phyloP scores from a whole-genome alignment of 2,888 invertebrate species.

The Lasioglossum zephyrum region DNA sequence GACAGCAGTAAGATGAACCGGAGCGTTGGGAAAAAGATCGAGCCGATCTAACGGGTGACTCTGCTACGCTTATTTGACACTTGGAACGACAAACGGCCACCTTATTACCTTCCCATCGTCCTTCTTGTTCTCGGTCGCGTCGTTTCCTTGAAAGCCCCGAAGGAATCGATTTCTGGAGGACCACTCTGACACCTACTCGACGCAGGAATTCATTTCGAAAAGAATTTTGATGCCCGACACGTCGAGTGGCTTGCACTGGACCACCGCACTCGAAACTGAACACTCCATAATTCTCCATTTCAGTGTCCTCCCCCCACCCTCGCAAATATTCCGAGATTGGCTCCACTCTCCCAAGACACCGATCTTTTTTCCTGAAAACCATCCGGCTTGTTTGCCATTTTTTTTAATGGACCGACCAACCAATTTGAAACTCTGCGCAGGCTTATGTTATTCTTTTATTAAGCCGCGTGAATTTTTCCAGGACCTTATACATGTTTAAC shows the following conservation, averaged over 20 bases:
- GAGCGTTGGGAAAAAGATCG: constrained; percentile 70
- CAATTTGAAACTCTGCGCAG: not conserved
- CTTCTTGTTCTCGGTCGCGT: constrained; percentile 62
- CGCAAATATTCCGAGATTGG: not conserved
- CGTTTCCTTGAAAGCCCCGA: constrained; percentile 47
- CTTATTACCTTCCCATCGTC: constrained; percentile 80
- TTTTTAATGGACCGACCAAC: not conserved
- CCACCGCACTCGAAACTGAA: constrained; percentile 22
- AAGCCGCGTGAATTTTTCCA: not conserved
- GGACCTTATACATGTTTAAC: not conserved
- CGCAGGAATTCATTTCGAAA: constrained; percentile 60
- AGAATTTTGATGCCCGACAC: constrained; percentile 58
- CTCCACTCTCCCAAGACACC: not conserved
- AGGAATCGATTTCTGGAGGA: constrained; percentile 63
- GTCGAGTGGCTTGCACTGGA: constrained; percentile 2
- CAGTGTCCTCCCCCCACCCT: not conserved
- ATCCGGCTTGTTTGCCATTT: not conserved
- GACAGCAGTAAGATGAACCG: constrained; percentile 62
- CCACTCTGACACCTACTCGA: constrained; percentile 47
- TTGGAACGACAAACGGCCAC: constrained; percentile 81
- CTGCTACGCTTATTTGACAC: constrained; percentile 82
- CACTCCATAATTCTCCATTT: not conserved
- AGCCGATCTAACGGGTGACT: constrained; percentile 67
- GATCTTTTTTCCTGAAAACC: not conserved
- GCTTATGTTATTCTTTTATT: not conserved